Base-by-base conservation (phyloP, 2,113 vertebrate genomes). In the Albula glossodonta region DNA sequence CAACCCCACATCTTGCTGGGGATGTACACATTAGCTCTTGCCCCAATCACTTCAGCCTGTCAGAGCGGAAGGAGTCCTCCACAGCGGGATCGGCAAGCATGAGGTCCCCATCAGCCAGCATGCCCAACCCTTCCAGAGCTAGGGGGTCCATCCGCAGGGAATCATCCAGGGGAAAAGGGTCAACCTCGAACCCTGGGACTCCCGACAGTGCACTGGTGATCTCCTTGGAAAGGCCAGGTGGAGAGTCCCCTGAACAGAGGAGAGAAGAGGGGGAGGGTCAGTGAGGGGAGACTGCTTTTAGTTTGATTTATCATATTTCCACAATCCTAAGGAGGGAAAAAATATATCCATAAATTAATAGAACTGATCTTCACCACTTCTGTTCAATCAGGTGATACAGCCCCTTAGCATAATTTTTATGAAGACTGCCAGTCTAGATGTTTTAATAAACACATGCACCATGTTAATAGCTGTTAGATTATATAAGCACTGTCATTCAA, bases 11-110 rank as follows among this genome's bases (percentile, higher is more conserved):
- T 63, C 80, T 25, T 77, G 56, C 19, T 81, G 41, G 19, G 31
- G 13, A 52, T 80, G 22, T 51, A 41, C 17, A 85, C 84, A 4
- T 3, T 8, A 19, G 49, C 56, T 60, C 48, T 74, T 48, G 41
- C 51, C n/a, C 9, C 22, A 5, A 81, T 97, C 95, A 97, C 92
- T 98, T 96, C 4, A 98, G 93, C 81, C 97, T 94, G 92, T 98
- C 97, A 0, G 96, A 97, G 53, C 97, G 94, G 94, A 98, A 98
- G 8, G 97, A 97, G 83, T 98, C 97, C 92, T 98, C 97, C 82
- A 98, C 97, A 0, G 97, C 95, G 0, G 97, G 97, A 90, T 98
- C 97, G 0, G 97, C 96, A 51, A 98, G 94, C 89, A 98, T 96
- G 79, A 97, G 95, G 53, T 97, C 97, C 0, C 97, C 96, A n/a